These are phyloP conservation scores for Heliothis subflexa DNA, from an alignment of 1,140 invertebrate genomes.

Conservation along the genomic window DNA sequence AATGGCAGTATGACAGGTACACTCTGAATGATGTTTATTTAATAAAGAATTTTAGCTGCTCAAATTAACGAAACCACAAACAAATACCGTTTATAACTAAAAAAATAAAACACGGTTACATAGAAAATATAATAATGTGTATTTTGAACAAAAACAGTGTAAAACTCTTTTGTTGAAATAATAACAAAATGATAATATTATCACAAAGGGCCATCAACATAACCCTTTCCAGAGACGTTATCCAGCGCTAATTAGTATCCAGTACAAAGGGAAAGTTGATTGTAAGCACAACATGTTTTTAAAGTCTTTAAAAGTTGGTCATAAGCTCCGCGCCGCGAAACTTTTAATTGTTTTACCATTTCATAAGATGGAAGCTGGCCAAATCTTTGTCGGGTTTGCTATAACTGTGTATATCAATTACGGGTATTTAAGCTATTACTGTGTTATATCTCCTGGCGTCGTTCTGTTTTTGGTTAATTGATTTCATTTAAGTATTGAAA, in stretches of 20 bases:
- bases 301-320: conserved; percentile 59
- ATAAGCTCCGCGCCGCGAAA: conserved; percentile 53
- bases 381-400: conserved; percentile 27
- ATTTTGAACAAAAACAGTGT: no score
- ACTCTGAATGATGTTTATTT: no score
- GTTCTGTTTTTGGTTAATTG: not conserved
- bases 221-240: conserved; percentile 23
- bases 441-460: not conserved
- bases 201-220: not conserved
- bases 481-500: not conserved
- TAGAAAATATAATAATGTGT: no score
- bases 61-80: no score
- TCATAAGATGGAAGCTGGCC: conserved; percentile 60
- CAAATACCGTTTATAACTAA: no score
- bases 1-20: no score
- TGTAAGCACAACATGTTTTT: conserved; percentile 60
- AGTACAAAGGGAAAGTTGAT: conserved; percentile 38
- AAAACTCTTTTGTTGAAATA: no score
- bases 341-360: conserved; percentile 75
- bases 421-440: not conserved
- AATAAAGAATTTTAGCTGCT: no score
- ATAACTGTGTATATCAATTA: conserved; percentile 38
- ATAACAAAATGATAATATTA: not conserved
- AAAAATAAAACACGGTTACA: no score
- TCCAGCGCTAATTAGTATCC: conserved; percentile 26